Percentiles rank a stretch among this genome's conserved stretches.
Conservation (phyloP, 2,797 vertebrate species). For the Malurus leucopterus region DNA sequence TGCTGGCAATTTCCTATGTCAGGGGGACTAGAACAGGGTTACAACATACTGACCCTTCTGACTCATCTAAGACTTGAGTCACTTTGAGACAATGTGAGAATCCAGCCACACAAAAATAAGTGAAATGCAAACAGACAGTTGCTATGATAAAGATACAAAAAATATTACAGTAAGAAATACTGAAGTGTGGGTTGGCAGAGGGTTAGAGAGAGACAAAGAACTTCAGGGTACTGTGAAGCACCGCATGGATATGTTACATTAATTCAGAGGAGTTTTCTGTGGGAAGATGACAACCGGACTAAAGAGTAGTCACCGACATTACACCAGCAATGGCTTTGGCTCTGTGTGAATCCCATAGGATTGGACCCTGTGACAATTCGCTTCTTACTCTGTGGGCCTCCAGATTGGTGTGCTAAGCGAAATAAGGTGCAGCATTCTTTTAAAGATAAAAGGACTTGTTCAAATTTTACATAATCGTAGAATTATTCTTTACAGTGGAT, state of each 20-base stretch:
- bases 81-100: not conserved
- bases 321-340: not conserved
- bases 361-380: not conserved
- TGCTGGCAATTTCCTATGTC: not conserved
- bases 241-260: not conserved
- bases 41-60: fast-evolving
- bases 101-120: not conserved
- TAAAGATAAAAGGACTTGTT: slow-evolving; percentile 62
- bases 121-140: not conserved
- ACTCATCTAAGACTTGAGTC: not conserved
- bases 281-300: not conserved
- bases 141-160: not conserved
- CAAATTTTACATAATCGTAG: slow-evolving; percentile 63
- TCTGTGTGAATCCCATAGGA: not conserved
- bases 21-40: not conserved
- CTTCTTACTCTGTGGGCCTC: slow-evolving; percentile 13
- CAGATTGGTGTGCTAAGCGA: slow-evolving; percentile 27
- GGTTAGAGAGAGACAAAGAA: not conserved
- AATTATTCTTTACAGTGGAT: slow-evolving; percentile 62
- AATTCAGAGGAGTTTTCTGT: not conserved
- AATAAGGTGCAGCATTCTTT: slow-evolving; percentile 46
- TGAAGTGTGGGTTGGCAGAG: not conserved
- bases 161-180: not conserved
- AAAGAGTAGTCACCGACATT: fast-evolving
- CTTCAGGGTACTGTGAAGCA: not conserved